Base-by-base conservation (phyloP, 2,113 vertebrate genomes). In the Pantherophis guttatus region DNA sequence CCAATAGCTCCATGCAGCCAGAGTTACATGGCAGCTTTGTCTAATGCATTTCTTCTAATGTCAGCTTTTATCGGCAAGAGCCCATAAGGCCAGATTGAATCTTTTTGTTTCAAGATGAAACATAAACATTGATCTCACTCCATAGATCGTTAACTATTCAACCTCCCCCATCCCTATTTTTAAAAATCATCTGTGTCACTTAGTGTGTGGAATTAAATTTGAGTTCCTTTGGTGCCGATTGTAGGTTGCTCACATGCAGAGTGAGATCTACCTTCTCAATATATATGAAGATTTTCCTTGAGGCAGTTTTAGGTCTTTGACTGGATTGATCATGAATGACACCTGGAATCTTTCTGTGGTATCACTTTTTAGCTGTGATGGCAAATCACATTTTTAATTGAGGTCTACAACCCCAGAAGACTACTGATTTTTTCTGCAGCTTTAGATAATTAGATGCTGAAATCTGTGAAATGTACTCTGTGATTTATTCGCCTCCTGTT, bases 361-460 rank as follows among this genome's bases (percentile, higher is more conserved):
- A 26, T 93, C 88, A 90, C 0, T 24, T 0, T 29, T n/a, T 57
- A 86, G 12, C 52, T 89, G 24, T 86, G 65, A 52, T 0, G 0
- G 52, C 88, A 55, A 90, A 62, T 44, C 10, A 87, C 26, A 3
- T 91, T 92, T 1, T 29, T 23, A 1, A 0, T 91, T 86, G 23
- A 39, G 58, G 33, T n/a, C 92, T 85, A 58, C 52, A 57, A 57
- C 62, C 86, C 19, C 44, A 58, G 92, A 86, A 90, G 17, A 7
- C 11, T 29, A 23, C 29, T 58, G 29, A 5, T 24, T 59, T 91
- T 59, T 86, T 5, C 50, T 86, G 6, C 53, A 62, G 70, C 15
- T 93, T 52, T 59, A 24, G 52, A 58, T 97, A 50, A 85, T 21
- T 13, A 59, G 11, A 90, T 39, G 75, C 70, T 90, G 13, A 50